phyloP scores from a whole-genome alignment of 64 coral and sea anemone species.

The Montipora cactus region DNA sequence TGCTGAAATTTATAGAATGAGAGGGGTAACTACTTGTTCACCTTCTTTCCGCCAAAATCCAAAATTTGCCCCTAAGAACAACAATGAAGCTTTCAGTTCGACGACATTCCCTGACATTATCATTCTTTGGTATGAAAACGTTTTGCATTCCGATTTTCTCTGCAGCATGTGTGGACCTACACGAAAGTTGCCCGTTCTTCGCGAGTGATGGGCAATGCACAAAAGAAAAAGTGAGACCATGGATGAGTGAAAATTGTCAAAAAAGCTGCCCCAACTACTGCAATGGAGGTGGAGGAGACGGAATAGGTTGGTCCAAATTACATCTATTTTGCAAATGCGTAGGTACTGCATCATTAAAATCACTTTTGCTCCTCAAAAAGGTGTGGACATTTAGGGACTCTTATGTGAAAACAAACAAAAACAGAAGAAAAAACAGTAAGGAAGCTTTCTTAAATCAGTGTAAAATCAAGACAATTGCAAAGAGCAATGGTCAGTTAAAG shows the following conservation, averaged over 20 bases:
- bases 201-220: background rate
- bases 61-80: background rate
- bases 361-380: background rate
- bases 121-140: background rate
- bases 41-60: background rate
- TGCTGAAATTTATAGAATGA: too few relatives aligned
- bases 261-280: background rate
- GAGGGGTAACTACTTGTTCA: background rate
- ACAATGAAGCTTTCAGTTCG: background rate
- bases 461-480: too few relatives aligned
- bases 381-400: too few relatives aligned
- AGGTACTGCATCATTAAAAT: background rate
- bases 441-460: too few relatives aligned
- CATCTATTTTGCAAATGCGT: background rate
- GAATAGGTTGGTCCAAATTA: background rate
- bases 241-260: background rate
- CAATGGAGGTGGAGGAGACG: background rate
- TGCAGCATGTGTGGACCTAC: background rate
- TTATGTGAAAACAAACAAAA: too few relatives aligned
- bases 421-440: too few relatives aligned
- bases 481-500: too few relatives aligned
- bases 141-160: background rate
- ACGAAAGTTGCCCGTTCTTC: background rate
- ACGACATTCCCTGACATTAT: too few relatives aligned
- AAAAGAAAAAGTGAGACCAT: background rate